A percentile compares a stretch with the other conserved stretches of the same genome.
Conservation (phyloP, 2,888 invertebrate genomes). For the Cosmia trapezina region DNA sequence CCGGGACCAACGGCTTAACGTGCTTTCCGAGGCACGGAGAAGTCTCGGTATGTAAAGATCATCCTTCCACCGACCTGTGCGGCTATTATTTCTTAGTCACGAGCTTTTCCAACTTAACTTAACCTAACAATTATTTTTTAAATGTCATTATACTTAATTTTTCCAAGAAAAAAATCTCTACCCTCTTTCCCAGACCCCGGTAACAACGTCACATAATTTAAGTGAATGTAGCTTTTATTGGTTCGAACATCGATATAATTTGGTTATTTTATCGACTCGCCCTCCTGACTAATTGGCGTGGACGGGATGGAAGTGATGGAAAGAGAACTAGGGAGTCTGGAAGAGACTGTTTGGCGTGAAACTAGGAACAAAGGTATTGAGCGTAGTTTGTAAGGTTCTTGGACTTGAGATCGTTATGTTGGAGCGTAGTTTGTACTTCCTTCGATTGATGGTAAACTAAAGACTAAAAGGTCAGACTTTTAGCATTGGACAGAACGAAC, state of each 20-base stretch:
- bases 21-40: too few species aligned
- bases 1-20: too few species aligned
- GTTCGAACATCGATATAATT: constrained; percentile 75
- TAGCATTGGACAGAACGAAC: too few species aligned
- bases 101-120: not conserved
- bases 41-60: too few species aligned
- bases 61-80: too few species aligned
- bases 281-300: constrained; percentile 77
- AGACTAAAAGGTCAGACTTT: not conserved
- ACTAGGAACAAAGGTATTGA: not conserved
- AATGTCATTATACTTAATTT: not conserved
- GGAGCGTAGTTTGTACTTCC: not conserved
- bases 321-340: constrained; percentile 48
- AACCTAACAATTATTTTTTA: not conserved
- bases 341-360: constrained; percentile 25
- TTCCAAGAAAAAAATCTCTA: not conserved
- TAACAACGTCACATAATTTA: constrained; percentile 31
- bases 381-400: not conserved
- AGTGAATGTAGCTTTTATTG: constrained; percentile 51
- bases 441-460: not conserved
- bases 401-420: not conserved
- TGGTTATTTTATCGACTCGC: constrained; percentile 79
- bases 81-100: too few species aligned
- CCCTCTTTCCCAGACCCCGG: not conserved
- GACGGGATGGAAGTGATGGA: constrained; percentile 71